phyloP scores from a whole-genome alignment of 2,888 invertebrate species.

The Elegia similella region DNA sequence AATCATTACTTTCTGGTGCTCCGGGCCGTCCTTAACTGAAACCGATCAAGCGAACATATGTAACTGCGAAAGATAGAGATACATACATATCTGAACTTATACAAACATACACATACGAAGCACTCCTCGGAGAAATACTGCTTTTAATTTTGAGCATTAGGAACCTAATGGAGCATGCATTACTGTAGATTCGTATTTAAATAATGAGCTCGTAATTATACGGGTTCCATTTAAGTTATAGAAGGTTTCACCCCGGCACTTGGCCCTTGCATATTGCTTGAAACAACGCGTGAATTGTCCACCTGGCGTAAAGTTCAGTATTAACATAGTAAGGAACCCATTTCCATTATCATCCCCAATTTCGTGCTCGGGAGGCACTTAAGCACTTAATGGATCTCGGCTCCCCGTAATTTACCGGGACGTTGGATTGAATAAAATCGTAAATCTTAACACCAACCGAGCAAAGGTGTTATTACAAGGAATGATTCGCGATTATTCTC shows the following conservation, averaged over 20 bases:
- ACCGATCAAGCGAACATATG: not conserved
- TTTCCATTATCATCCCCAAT: constrained; percentile 80
- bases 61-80: not conserved
- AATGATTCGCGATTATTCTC: constrained; percentile 65
- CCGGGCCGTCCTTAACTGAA: constrained; percentile 22
- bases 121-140: constrained; percentile 5
- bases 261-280: constrained; percentile 51
- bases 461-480: constrained; percentile 66
- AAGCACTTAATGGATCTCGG: constrained; percentile 79
- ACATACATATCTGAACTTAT: not conserved
- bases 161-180: constrained; percentile 12
- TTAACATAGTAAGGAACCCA: constrained; percentile 76
- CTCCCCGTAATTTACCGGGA: constrained; percentile 74
- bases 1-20: constrained; percentile 39
- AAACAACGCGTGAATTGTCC: constrained; percentile 62
- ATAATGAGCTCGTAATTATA: constrained; percentile 29
- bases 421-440: constrained; percentile 78
- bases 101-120: not conserved
- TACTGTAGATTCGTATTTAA: constrained; percentile 20
- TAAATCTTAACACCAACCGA: constrained; percentile 73
- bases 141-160: constrained; percentile 15
- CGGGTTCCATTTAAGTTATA: constrained; percentile 43
- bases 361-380: constrained; percentile 79
- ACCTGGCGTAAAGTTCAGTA: constrained; percentile 63
- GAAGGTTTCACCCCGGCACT: constrained; percentile 41